Base-by-base conservation (phyloP, 2,113 vertebrate species). In the Eurypyga helias region DNA sequence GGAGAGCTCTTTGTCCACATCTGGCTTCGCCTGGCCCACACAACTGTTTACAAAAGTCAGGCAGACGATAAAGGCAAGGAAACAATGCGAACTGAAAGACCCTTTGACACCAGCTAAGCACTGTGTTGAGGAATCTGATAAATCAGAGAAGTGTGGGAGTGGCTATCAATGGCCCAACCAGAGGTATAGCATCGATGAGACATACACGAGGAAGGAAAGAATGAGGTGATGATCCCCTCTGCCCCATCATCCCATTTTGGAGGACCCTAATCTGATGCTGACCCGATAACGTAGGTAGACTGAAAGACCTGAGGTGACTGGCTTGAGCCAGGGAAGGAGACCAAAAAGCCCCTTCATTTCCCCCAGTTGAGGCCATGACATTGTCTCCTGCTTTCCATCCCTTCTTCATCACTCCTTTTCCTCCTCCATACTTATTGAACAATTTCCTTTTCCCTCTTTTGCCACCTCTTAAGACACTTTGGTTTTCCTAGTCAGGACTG, bases 241-340 rank as follows among this genome's bases (percentile, higher is more conserved):
- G 33, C 26, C 20, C 19, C 58, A 20, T 23, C 31, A 34, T 4
- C 24, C 19, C n/a, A 2, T 20, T 66, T 31, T 36, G 33, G 72
- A 81, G 17, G 36, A 19, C 18, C 28, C n/a, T 17, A 9, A 49
- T 6, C 26, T 17, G 49, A 9, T 46, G 46, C 23, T 64, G 48
- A 58, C 11, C 13, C 65, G 7, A 16, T 31, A 19, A 41, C 0
- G 0, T 0, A 17, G 34, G 51, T 4, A 54, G 36, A 14, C 13
- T 64, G 43, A 24, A 65, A 43, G 48, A 79, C 23, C 7, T 90
- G 65, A 29, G 7, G 1, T 3, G 9, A 36, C 9, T 70, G 38
- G 13, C 4, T 28, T 46, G 49, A 86, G 34, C 7, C 31, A 85
- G 33, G 9, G 36, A 88, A 75, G 9, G 3, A 20, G 7, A 21